Evolutionary conservation across 2,113 vertebrate genomes (phyloP), one percentile per base, ranked within the genome.

Genomic region (Entomyzon cyanotis): DNA sequence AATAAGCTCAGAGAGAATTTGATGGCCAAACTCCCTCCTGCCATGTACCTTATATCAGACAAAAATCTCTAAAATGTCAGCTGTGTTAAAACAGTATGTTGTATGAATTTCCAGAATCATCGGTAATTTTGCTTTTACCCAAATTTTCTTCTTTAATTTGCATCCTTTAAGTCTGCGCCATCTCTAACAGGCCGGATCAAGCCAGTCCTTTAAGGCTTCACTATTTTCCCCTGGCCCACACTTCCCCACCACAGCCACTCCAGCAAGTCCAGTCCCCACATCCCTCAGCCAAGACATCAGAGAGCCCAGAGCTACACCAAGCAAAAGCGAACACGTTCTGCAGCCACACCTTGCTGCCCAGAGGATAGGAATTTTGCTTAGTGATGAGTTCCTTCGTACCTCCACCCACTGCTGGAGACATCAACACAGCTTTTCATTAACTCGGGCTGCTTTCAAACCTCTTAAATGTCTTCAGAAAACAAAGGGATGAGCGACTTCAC

Each of bases 331-430:
- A 91, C 56, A 90, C 47, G 63, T 70, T 86, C 67, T 53, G 76
- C 9, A 93, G 81, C 83, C 91, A 94, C 93, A 95, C 93, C 96
- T 86, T 91, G 33, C 76, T 96, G 94, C 96, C 94, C 94, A 95
- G 75, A 60, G 93, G 94, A 95, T 20, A 96, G 37, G 31, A 96
- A 95, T 96, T 96, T 10, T 96, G 96, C 95, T 96, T 95, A 87
- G 87, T 81, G 49, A 75, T 33, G 68, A 92, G 44, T 89, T 95
- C 83, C 74, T 64, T 73, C 5, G 9, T 46, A 84, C 71, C 75
- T 84, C 79, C 94, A 87, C 91, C 94, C 94, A 90, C 89, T 53
- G 69, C 70, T 53, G 49, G 74, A 93, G 84, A 81, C 93, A 91
- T 69, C 93, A 95, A 84, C 93, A 92, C 68, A 93, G 79, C 82